A percentile compares a stretch with the other conserved stretches of the same genome.
These are phyloP conservation scores for Dryas iulia DNA, from an alignment of 1,140 invertebrate genomes.

Conservation along the genomic window DNA sequence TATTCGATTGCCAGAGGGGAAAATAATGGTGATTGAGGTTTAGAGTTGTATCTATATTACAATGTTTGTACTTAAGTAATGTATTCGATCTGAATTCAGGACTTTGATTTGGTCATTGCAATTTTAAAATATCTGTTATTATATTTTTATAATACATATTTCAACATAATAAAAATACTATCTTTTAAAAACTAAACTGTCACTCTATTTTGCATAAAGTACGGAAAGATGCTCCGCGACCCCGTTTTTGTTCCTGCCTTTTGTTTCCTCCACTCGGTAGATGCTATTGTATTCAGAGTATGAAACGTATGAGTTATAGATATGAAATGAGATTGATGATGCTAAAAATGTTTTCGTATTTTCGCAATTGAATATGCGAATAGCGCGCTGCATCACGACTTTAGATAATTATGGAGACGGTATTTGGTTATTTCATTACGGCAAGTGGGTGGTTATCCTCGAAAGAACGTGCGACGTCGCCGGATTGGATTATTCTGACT, in stretches of 20 bases:
- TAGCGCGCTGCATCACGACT: not conserved
- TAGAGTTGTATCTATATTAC: constrained; percentile 11
- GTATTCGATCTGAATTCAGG: not conserved
- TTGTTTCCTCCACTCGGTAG: constrained; percentile 17
- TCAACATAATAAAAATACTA: not conserved
- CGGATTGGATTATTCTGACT: constrained; percentile 36
- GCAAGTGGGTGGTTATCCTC: constrained; percentile 38
- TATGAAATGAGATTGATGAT: constrained; percentile 1
- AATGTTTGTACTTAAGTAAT: not conserved
- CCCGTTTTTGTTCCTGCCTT: constrained; percentile 24
- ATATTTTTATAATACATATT: not conserved
- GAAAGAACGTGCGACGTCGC: constrained; percentile 35
- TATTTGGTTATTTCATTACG: not conserved
- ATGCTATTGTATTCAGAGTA: constrained; percentile 12
- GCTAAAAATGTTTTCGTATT: not conserved
- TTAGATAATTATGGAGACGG: not conserved
- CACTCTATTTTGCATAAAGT: constrained; percentile 17
- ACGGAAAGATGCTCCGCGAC: constrained; percentile 24
- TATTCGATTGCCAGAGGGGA: constrained; percentile 32
- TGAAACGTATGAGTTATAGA: constrained; percentile 8
- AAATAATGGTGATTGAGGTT: constrained; percentile 29
- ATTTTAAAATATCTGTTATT: not conserved
- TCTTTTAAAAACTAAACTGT: constrained; percentile 10
- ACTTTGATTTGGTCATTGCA: not conserved
- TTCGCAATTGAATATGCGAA: not conserved